These are phyloP conservation scores for Ellobium chinense DNA, from an alignment of 2,888 invertebrate species.

Conservation along the genomic window DNA sequence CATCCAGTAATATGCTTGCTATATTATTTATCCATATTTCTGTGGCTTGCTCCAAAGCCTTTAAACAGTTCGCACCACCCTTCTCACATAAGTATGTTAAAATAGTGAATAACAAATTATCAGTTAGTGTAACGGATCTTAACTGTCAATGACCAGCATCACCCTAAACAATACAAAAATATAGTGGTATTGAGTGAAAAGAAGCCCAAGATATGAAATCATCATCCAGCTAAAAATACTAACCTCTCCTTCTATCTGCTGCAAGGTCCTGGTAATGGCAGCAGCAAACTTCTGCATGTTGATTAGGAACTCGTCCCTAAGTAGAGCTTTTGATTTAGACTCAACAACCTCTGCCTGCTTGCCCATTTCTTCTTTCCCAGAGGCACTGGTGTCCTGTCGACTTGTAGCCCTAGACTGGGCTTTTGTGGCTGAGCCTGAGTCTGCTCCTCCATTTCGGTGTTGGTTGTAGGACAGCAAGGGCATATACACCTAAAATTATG, in stretches of 20 bases:
- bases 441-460: constrained; percentile 67
- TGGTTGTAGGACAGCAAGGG: constrained; percentile 77
- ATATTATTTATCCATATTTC: no score
- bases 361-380: constrained; percentile 33
- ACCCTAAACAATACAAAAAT: no score
- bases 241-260: constrained; percentile 87
- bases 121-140: no score
- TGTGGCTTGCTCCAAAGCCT: no score
- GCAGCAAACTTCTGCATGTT: constrained; percentile 81
- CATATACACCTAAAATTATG: constrained; percentile 74
- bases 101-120: no score
- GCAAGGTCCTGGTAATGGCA: constrained; percentile 84
- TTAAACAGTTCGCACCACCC: no score
- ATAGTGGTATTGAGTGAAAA: no score
- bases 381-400: constrained; percentile 57
- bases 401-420: constrained; percentile 57
- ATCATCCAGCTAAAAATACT: no score
- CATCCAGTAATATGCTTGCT: no score
- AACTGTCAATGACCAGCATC: no score
- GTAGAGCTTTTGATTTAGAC: constrained; percentile 73
- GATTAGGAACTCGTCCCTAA: constrained; percentile 81
- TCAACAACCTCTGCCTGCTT: constrained; percentile 65
- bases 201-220: no score
- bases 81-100: no score
- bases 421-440: constrained; percentile 28